Evolutionary conservation across 2,888 invertebrate genomes (phyloP), one percentile per base, ranked within the genome.

Genomic region (Harmothoe impar): DNA sequence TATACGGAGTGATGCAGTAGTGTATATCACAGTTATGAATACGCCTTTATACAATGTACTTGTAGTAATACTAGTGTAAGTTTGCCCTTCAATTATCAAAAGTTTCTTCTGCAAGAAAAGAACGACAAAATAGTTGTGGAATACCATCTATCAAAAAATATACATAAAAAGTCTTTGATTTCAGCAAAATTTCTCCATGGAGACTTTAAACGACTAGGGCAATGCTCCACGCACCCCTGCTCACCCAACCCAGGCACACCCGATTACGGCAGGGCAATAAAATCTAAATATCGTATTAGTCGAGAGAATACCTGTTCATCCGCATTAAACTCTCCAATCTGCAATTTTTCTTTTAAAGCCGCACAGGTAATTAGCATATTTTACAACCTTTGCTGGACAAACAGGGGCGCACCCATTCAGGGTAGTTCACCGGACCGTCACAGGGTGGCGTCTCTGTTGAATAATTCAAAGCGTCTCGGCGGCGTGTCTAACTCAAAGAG

Each of bases 261-360:
- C 43, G 62, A 62, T 62, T 12, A 62, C n/a, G 3, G 20, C 62
- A 62, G 62, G 62, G 62, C 62, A n/a, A 62, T 62, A 62, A 62
- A 62, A 62, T 62, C 62, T 62, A 62, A 62, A 62, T 62, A 62
- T n/a, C 23, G 62, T 7, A 62, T 62, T 62, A 62, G n/a, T 15
- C 62, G 15, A 20, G 23, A 62, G 62, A 62, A 62, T n/a, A 62
- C 62, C 20, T 62, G 0, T n/a, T n/a, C 62, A n/a, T 62, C n/a
- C n/a, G 62, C n/a, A n/a, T 62, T 62, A 62, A n/a, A 43, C 43
- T 43, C 43, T 10, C 43, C 43, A 43, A 43, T 43, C 43, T 43
- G 43, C 62, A 3, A 20, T 12, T 20, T n/a, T 62, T 62, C 62
- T 62, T 62, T 62, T n/a, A 62, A n/a, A 5, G 1, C 43, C 43